A percentile compares a stretch with the other conserved stretches of the same genome.
Evolutionary conservation across 2,113 vertebrate species (phyloP).

Genomic region (Corythaixoides concolor): DNA sequence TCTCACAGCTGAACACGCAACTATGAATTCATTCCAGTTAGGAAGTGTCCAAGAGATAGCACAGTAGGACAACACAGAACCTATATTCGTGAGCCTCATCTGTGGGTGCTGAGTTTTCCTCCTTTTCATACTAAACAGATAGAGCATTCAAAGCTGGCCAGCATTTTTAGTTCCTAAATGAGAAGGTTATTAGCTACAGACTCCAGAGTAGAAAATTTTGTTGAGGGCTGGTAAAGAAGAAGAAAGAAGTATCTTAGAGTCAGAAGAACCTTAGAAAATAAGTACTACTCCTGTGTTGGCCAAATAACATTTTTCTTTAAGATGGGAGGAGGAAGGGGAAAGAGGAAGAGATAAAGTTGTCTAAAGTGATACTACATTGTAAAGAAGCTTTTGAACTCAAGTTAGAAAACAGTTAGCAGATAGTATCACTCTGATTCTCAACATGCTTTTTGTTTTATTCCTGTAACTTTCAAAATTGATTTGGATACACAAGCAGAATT

Average conservation of each 20-base stretch:
- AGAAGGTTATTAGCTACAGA: not conserved
- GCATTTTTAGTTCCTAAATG: not conserved
- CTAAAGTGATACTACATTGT: not conserved
- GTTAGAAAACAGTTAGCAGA: not conserved
- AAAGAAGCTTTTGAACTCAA: not conserved
- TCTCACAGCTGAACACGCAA: not conserved
- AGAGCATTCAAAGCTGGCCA: not conserved
- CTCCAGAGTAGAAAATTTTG: not conserved
- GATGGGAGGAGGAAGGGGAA: not conserved
- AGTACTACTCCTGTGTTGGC: not conserved
- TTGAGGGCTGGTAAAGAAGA: not conserved
- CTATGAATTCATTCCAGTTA: not conserved
- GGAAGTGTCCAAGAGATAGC: not conserved
- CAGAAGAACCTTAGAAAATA: not conserved
- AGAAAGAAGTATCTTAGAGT: not conserved
- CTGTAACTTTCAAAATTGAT: not conserved
- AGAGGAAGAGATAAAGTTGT: not conserved
- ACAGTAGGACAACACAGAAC: not conserved
- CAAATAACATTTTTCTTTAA: not conserved
- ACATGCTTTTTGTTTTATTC: not conserved
- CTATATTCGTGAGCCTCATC: not conserved
- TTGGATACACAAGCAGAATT: not conserved
- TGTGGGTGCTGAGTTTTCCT: not conserved
- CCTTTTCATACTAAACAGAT: not conserved
- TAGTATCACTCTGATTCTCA: not conserved